Conservation (phyloP, 1,140 invertebrate genomes). For the Ditylenchus dipsaci region DNA sequence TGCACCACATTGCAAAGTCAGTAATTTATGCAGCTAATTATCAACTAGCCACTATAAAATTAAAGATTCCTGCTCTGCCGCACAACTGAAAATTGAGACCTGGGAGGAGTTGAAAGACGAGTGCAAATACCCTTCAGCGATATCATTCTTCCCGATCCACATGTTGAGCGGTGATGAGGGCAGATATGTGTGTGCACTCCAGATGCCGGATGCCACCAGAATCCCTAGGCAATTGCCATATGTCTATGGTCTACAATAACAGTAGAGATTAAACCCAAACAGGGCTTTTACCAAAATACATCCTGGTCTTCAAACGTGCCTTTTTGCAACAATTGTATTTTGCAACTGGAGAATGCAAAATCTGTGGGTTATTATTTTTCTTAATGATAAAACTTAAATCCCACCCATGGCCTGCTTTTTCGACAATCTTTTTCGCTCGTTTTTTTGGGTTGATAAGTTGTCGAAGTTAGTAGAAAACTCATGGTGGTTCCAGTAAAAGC, state of each 20-base stretch:
- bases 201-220: conserved; percentile 55
- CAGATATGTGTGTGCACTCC: conserved; percentile 31
- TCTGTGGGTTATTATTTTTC: background rate
- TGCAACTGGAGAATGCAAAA: conserved; percentile 39
- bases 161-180: background rate
- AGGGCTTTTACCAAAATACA: conserved; percentile 51
- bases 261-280: conserved; percentile 52
- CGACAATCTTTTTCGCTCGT: too few species aligned
- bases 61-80: conserved; percentile 47
- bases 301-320: conserved; percentile 40
- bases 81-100: conserved; percentile 49
- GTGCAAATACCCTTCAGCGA: conserved; percentile 14
- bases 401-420: too few species aligned
- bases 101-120: conserved; percentile 40
- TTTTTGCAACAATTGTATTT: conserved; percentile 56
- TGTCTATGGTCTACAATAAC: conserved; percentile 46
- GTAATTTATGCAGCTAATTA: background rate
- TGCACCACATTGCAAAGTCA: conserved; percentile 52
- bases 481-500: too few species aligned
- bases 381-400: too few species aligned
- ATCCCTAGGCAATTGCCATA: conserved; percentile 34
- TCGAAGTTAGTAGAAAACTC: too few species aligned
- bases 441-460: too few species aligned
- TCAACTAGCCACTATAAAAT: background rate
- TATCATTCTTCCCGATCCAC: background rate